Base-by-base conservation (phyloP, 1,140 invertebrate genomes). In the Drosophila sulfurigaster region DNA sequence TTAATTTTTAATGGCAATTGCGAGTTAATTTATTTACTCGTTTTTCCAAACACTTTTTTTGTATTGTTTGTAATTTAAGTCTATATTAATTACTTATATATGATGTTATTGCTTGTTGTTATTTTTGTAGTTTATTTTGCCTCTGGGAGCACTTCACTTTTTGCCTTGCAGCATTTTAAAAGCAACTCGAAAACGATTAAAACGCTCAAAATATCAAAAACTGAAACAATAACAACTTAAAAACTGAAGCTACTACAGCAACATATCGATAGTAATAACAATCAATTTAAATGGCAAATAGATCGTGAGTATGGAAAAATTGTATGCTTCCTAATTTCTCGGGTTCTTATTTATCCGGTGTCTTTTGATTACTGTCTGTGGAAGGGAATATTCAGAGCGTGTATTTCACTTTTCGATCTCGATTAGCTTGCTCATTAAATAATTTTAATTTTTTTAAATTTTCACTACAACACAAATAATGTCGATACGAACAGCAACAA, bases 1-100 rank as follows among this genome's bases (percentile, higher is more conserved):
- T 45, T 16, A 58, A 77, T 67, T 73, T 76, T 73, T 57, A 66
- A 66, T 76, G 60, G 69, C 46, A 63, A 58, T 59, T 59, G 59
- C 52, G 28, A 43, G 25, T 52, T 6, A 57, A 60, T 70, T 75
- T 16, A 48, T 41, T 54, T 48, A 48, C n/a, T 62, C 38, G 28
- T 54, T 67, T 54, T 28, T 54, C 48, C 35, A 54, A 52, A 25
- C 30, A 64, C 32, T 58, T 73, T 54, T 67, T 16, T 15, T n/a
- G 16, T 52, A 54, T 73, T 68, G 46, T 10, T 57, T 30, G 11
- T 16, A 25, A 32, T 38, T 49, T 13, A 2, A 32, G 30, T 48
- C 6, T 63, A 49, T 43, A 63, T 63, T 70, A 70, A 70, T 75
- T 63, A 52, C 16, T 62, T 57, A 62, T 70, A 57, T 63, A 57